Evolutionary conservation across 1,140 invertebrate genomes (phyloP), one percentile per base, ranked within the genome.

Genomic region (Lepidurus couesii): DNA sequence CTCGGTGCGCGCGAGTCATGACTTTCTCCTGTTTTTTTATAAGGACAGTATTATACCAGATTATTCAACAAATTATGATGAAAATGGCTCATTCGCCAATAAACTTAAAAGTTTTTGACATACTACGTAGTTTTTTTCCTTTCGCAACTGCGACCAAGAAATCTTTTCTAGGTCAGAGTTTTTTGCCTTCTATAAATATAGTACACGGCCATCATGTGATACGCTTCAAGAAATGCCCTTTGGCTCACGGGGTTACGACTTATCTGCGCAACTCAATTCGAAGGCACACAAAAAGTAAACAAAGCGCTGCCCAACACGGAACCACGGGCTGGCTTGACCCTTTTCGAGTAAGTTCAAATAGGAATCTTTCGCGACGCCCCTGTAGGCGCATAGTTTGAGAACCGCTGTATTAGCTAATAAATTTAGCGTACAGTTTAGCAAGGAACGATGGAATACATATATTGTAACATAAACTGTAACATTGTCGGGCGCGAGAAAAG

Each of bases 1-100:
- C 6, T 16, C 74, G 34, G 42, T 42, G 74, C 26, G 42, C 11
- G 16, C 34, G 34, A 42, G 42, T 42, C 76, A 53, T 8, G 76
- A 44, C 76, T 77, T 77, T 24, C 44, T 11, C 45, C 45, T 53
- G 24, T 24, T 13, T 76, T 76, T 76, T 76, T 47, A 77, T 53
- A 45, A 47, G 44, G 76, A 53, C 42, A 76, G 75, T 76, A 44
- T 47, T 45, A 77, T 53, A 77, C 44, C 76, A 65, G 44, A 65
- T 42, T 65, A 77, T 65, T 45, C 34, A 65, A 34, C 21, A 65
- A 26, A 45, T 34, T 24, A 42, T 24, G 26, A 45, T 47, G 42
- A 44, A 77, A 77, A 77, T 65, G 53, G 53, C 53, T 65, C 9
- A 13, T 65, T 1, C 13, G 53, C 53, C 53, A 65, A 65, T 65